Evolutionary conservation across 2,888 invertebrate genomes (phyloP).

Genomic region (Argynnis bischoffii): DNA sequence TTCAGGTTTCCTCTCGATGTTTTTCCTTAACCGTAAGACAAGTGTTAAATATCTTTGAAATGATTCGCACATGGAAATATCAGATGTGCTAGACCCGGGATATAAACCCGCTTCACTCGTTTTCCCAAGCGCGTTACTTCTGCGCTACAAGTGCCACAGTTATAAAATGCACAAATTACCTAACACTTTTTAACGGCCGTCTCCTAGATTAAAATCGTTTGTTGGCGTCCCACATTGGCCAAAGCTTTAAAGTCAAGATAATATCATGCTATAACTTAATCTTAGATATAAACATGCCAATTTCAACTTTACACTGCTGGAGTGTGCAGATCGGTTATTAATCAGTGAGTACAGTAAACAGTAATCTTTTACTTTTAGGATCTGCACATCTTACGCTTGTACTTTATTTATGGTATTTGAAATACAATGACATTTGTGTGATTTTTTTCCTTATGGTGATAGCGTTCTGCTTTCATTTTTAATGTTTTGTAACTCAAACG

Average conservation of each 20-base stretch:
- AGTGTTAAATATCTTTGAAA: no score
- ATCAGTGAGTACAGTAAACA: conserved; percentile 40
- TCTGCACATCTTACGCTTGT: conserved; percentile 32
- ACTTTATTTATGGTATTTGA: conserved; percentile 13
- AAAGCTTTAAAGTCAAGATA: conserved; percentile 27
- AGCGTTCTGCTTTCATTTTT: no score
- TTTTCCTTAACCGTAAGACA: no score
- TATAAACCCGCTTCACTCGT: no score
- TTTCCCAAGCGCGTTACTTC: no score
- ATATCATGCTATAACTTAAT: conserved; percentile 37
- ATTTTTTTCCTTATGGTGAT: no score
- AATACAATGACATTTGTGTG: background rate
- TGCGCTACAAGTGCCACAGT: no score
- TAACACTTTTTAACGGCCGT: background rate
- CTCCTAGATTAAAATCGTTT: background rate
- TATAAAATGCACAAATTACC: background rate
- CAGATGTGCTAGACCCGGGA: no score
- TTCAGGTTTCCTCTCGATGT: no score
- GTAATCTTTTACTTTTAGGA: conserved; percentile 39
- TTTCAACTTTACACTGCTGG: conserved; percentile 31
- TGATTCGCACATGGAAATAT: no score
- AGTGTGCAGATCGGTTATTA: conserved; percentile 31
- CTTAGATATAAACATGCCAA: conserved; percentile 38
- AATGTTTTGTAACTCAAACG: no score
- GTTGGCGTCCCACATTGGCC: conserved; percentile 18